Conservation (phyloP, 2,113 vertebrate species). For the Rhinolophus sinicus region DNA sequence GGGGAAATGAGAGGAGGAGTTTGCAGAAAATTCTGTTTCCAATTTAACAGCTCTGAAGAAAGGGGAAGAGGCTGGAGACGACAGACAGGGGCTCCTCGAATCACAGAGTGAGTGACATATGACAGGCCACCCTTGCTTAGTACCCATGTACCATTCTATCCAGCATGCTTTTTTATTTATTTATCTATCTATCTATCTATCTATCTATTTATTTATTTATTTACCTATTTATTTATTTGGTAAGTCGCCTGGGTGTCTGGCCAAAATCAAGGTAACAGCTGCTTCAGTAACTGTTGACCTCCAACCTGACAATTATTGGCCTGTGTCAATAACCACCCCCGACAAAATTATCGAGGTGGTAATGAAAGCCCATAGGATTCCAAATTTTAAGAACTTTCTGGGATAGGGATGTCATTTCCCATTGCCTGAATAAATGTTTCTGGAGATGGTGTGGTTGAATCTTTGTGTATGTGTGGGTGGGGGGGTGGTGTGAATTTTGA, state of each 20-base stretch:
- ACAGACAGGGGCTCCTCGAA: neutral
- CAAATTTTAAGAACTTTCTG: neutral
- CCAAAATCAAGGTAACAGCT: neutral
- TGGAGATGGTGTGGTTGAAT: neutral
- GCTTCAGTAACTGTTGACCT: neutral
- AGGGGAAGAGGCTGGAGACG: neutral
- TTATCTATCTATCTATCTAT: neutral
- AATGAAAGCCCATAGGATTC: neutral
- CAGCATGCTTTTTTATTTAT: neutral
- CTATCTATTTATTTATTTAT: neutral
- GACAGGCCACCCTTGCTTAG: neutral
- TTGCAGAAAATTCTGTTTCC: neutral
- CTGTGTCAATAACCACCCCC: neutral
- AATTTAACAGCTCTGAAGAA: neutral
- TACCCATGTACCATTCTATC: neutral
- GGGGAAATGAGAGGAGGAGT: neutral
- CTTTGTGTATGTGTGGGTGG: neutral
- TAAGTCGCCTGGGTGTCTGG: neutral
- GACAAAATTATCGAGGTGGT: neutral
- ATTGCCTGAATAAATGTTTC: neutral
- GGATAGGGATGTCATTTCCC: neutral
- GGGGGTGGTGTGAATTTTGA: neutral
- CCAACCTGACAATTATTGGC: neutral
- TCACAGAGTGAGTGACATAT: neutral
- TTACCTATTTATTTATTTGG: neutral